Conservation (phyloP, 2,113 vertebrate species). For the Takifugu flavidus region DNA sequence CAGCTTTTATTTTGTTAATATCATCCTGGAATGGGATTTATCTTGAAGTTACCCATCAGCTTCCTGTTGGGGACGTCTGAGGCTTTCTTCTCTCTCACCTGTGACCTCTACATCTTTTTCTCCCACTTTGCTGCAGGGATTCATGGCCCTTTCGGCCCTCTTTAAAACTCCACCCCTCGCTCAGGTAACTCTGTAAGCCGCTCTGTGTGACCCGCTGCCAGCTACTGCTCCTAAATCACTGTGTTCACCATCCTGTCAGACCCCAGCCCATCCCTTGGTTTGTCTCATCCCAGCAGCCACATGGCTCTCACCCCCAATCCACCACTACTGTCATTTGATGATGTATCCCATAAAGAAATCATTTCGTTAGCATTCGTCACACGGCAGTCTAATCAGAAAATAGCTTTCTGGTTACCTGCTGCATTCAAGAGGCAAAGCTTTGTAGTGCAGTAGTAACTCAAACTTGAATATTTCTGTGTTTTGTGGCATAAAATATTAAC, state of each 20-base stretch:
- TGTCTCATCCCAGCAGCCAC: neutral
- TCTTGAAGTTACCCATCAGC: neutral
- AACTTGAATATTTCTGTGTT: too few relatives aligned
- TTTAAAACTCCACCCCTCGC: slow-evolving; percentile 79
- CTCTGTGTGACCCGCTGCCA: slow-evolving; percentile 40
- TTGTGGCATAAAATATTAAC: too few relatives aligned
- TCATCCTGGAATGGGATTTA: neutral
- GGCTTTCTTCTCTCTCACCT: slow-evolving; percentile 10
- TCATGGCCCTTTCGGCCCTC: slow-evolving; percentile 77
- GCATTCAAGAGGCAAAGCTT: slow-evolving; percentile 1
- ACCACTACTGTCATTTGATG: too few relatives aligned
- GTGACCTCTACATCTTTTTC: slow-evolving; percentile 60
- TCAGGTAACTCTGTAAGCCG: slow-evolving; percentile 72
- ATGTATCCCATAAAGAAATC: slow-evolving; percentile 11
- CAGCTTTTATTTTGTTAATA: neutral
- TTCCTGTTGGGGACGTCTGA: neutral
- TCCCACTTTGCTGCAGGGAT: slow-evolving; percentile 77
- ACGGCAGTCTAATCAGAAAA: neutral
- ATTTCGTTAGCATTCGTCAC: slow-evolving; percentile 12
- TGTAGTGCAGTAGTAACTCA: neutral
- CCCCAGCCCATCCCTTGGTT: slow-evolving; percentile 17
- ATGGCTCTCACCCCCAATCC: neutral
- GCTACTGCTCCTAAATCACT: slow-evolving; percentile 3
- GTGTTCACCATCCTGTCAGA: slow-evolving; percentile 20
- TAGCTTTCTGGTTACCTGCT: neutral